phyloP scores from a whole-genome alignment of 2,113 vertebrate genomes.

The Jaculus jaculus region DNA sequence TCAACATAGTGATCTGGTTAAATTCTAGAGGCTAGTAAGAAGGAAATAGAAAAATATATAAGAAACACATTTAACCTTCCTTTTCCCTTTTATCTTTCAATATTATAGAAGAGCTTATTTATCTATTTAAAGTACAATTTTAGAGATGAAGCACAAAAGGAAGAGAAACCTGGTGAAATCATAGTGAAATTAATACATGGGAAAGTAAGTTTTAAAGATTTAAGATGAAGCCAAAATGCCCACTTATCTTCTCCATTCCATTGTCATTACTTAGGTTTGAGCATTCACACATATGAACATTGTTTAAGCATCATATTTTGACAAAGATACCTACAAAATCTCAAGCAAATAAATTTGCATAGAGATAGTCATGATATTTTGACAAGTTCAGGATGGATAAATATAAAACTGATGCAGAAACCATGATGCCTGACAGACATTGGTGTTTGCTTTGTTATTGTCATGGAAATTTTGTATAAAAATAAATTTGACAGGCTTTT shows the following conservation, averaged over 20 bases:
- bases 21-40: background rate
- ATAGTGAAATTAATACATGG: background rate
- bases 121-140: background rate
- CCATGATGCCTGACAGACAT: conserved; percentile 57
- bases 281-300: background rate
- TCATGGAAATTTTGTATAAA: conserved; percentile 77
- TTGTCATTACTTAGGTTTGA: conserved; percentile 20
- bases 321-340: conserved; percentile 39
- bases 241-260: background rate
- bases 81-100: background rate
- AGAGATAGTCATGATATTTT: conserved; percentile 54
- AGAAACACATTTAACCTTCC: background rate
- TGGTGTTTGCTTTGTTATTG: conserved; percentile 71
- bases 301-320: conserved; percentile 58
- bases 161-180: background rate
- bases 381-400: conserved; percentile 64
- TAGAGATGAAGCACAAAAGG: background rate
- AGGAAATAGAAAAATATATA: background rate
- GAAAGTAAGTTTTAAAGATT: background rate
- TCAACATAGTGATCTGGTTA: background rate
- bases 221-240: background rate
- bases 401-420: conserved; percentile 68
- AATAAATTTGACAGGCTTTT: conserved; percentile 77
- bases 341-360: conserved; percentile 61
- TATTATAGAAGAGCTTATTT: background rate